Evolutionary conservation across 1,140 invertebrate species (phyloP), one percentile per base, ranked within the genome.

Genomic region (Ips nitidus): DNA sequence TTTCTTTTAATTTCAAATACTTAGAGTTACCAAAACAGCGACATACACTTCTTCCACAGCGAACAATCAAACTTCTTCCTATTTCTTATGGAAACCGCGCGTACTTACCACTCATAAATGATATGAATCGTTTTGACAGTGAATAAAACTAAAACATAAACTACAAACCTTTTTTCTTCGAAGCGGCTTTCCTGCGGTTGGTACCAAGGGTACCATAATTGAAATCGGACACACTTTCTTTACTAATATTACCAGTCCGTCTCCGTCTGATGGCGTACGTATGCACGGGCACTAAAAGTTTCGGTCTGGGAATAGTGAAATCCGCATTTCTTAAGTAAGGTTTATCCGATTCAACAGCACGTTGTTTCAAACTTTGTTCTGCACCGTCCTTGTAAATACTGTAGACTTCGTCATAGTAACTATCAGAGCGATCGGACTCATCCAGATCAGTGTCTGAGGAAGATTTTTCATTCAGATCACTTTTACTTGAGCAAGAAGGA

Each of bases 201-300:
- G 5, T 41, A 56, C 53, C 38, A 36, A 56, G 7, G 0, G 57
- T 59, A 2, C 57, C 57, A 42, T 42, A 59, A 59, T 37, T 42
- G 42, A 55, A 36, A 5, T 55, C 52, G 37, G 71, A 71, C 7
- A 71, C 69, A 50, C 60, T 69, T 47, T 66, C 38, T 38, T 64
- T 47, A 38, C 68, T 71, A 7, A 88, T 80, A 82, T 89, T 90
- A 3, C 91, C 91, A n/a, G 91, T 93, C 66, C 91, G 84, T 61
- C 92, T 83, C 71, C 89, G 88, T 66, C 90, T 82, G 58, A 88
- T 87, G 41, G 90, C 91, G 79, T 94, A 94, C 2, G 91, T 92
- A 82, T 94, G 92, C 63, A 94, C 91, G 53, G 92, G 92, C 62
- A 94, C 92, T 75, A 94, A 92, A 66, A 94, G 84, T 77, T 92